Evolutionary conservation across 2,113 vertebrate genomes (phyloP), one percentile per base, ranked within the genome.

Genomic region (Grallaria varia): DNA sequence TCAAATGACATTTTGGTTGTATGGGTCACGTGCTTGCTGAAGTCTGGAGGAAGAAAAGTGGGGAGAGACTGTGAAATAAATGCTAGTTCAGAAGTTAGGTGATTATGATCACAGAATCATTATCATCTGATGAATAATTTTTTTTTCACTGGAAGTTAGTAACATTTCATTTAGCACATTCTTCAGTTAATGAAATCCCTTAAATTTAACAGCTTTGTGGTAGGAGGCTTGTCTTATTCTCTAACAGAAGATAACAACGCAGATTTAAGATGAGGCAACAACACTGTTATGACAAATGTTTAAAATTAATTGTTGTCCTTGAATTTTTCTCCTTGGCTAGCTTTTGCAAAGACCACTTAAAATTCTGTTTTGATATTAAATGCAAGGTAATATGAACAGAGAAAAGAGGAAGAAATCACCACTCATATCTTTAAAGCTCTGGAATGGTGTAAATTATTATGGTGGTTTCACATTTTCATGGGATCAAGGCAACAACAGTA

Each of bases 391-490:
- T 58, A 66, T 24, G 42, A 25, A 80, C 73, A 15, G 20, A 37
- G 47, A 84, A 92, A 87, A 90, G 68, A 85, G 81, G 88, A 96
- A 96, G 84, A 94, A 95, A 93, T 90, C 76, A 21, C 92, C 94
- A 84, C 82, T 95, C 67, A 18, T 97, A 90, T 97, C 95, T 97
- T 98, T 97, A 98, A 98, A 97, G 91, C 75, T 93, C 75, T 95
- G 93, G 90, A 97, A 97, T 94, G 93, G 98, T 98, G 97, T 97
- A 98, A 98, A 98, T 98, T 98, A 98, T 98, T 98, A 98, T 96
- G 98, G 97, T 97, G 98, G 97, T 98, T 98, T 98, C 97, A 98
- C 95, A 91, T 98, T 98, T 98, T 98, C 98, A 98, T 97, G 96
- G 94, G 96, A 98, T 98, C 97, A 98, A 98, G 98, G 97, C 98